These are phyloP conservation scores for Hemicentrotus pulcherrimus DNA, from an alignment of 35 echinoderm and acorn worm species.

Conservation along the genomic window DNA sequence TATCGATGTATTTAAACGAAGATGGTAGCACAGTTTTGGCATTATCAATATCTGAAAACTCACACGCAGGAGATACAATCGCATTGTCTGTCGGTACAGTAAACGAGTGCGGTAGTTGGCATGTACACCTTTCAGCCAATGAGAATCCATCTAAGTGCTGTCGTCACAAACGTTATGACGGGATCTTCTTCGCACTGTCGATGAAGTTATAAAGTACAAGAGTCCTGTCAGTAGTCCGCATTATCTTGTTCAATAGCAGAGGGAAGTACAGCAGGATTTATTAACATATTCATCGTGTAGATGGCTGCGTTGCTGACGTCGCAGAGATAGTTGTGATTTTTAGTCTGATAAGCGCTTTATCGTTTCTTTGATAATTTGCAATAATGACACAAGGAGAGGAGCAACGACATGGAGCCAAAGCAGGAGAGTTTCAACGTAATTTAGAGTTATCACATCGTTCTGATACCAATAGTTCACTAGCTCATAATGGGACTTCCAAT, in stretches of 20 bases:
- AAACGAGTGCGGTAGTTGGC: not conserved
- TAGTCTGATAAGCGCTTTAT: not conserved
- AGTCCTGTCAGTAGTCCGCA: not conserved
- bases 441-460: conserved; percentile 18
- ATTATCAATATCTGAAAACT: too few species aligned
- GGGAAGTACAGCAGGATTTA: not conserved
- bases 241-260: not conserved
- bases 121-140: not conserved
- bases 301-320: not conserved
- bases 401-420: not conserved
- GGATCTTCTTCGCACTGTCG: conserved; percentile 8
- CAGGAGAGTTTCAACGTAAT: conserved; percentile 34
- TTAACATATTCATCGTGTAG: not conserved
- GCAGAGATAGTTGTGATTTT: not conserved
- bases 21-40: too few species aligned
- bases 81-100: not conserved
- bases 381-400: conserved; percentile 46
- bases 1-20: too few species aligned
- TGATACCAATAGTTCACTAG: not conserved
- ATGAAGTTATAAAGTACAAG: not conserved
- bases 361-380: not conserved
- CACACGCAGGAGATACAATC: not conserved
- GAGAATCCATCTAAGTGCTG: not conserved
- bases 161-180: not conserved
- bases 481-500: not conserved